Conservation (phyloP, 2,888 invertebrate species). For the Pachydiplax longipennis region DNA sequence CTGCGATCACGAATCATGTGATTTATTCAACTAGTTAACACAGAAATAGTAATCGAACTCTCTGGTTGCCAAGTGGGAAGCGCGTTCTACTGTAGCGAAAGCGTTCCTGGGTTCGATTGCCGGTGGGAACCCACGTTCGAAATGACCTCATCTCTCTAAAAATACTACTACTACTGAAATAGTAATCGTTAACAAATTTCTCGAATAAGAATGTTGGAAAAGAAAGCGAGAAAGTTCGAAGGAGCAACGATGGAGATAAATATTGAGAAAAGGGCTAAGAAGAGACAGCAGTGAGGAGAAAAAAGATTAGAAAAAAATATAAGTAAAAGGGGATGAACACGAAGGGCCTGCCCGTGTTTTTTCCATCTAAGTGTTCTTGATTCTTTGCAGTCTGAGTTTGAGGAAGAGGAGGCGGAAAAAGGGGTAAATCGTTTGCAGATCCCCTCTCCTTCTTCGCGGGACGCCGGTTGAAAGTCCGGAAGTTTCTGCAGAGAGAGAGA, state of each 20-base stretch:
- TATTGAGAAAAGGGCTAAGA: too few relatives aligned
- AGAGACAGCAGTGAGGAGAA: neutral
- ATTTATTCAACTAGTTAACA: too few relatives aligned
- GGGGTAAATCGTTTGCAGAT: neutral
- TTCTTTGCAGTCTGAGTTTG: neutral
- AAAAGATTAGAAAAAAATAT: neutral
- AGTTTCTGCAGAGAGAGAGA: neutral
- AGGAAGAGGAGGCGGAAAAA: neutral
- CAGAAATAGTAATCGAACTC: too few relatives aligned
- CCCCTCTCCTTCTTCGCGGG: neutral
- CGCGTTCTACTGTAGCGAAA: too few relatives aligned
- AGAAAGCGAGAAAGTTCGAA: neutral
- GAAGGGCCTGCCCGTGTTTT: neutral
- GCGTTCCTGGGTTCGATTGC: too few relatives aligned
- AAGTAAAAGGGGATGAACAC: neutral
- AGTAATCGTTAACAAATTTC: neutral
- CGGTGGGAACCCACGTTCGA: too few relatives aligned
- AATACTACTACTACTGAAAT: too few relatives aligned
- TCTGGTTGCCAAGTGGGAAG: too few relatives aligned
- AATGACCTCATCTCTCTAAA: too few relatives aligned
- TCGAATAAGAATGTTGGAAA: neutral
- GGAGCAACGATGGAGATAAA: neutral
- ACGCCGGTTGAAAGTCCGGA: neutral
- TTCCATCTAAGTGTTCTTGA: slow-evolving; percentile 1
- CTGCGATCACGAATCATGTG: too few relatives aligned